Percentiles rank a stretch among this genome's conserved stretches.
phyloP scores from a whole-genome alignment of 2,113 vertebrate genomes.

The Pachycephala philippinensis region DNA sequence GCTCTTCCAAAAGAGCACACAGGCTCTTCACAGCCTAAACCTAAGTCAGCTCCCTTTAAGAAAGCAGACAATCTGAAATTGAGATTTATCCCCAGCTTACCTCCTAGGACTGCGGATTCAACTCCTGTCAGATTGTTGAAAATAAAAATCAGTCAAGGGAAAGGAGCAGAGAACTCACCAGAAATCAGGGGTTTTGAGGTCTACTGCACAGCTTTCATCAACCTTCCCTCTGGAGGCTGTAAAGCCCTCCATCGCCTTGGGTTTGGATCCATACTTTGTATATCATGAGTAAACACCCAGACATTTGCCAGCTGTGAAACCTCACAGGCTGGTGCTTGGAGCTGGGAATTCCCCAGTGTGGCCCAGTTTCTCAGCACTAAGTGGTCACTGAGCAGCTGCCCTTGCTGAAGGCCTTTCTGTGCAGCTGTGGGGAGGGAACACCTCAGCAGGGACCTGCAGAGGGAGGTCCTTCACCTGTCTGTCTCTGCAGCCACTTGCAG shows the following conservation, averaged over 20 bases:
- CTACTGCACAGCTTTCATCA: neutral
- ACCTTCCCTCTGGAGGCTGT: neutral
- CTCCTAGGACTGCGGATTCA: slow-evolving; percentile 50
- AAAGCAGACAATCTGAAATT: slow-evolving; percentile 28
- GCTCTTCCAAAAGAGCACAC: neutral
- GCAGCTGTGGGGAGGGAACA: neutral
- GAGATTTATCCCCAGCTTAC: slow-evolving; percentile 72
- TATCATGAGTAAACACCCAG: neutral
- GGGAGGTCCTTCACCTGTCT: neutral
- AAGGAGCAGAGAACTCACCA: slow-evolving; percentile 55
- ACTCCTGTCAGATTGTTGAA: slow-evolving; percentile 52
- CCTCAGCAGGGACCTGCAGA: neutral
- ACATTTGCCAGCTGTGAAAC: neutral
- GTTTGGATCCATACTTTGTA: neutral
- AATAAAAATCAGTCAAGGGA: slow-evolving; percentile 64
- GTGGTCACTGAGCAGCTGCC: neutral
- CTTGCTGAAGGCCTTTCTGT: neutral
- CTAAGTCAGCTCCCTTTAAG: slow-evolving; percentile 31
- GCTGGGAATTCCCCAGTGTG: neutral
- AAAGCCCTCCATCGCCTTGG: neutral
- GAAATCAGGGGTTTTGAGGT: slow-evolving; percentile 48
- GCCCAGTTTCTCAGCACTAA: neutral
- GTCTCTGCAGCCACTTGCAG: neutral
- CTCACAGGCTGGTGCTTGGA: neutral
- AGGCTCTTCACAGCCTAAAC: neutral